These are phyloP conservation scores for Tupiocoris notatus DNA, from an alignment of 2,888 invertebrate genomes.

Conservation along the genomic window DNA sequence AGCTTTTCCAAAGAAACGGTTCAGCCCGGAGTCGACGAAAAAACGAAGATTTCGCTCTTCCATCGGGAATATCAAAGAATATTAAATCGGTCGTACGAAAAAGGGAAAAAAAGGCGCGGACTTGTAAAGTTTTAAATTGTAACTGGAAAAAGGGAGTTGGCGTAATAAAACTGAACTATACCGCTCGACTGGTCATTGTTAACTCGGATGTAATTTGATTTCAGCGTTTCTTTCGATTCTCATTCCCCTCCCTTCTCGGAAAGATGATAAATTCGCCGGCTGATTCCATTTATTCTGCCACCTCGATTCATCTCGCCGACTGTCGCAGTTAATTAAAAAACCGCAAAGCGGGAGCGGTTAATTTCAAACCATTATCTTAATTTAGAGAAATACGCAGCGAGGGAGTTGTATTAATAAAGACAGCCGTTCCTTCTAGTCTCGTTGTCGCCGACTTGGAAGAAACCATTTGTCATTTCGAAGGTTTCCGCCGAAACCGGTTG, in stretches of 20 bases:
- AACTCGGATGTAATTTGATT: constrained; percentile 36
- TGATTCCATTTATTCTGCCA: neutral
- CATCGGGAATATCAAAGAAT: neutral
- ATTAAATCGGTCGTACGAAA: neutral
- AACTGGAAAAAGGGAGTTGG: neutral
- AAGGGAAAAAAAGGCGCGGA: neutral
- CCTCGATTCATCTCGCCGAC: neutral
- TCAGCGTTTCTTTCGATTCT: constrained; percentile 15
- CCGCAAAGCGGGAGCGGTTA: constrained; percentile 38
- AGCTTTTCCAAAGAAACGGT: neutral
- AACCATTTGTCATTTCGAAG: neutral
- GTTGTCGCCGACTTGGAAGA: neutral
- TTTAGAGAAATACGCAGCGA: neutral
- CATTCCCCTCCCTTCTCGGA: neutral
- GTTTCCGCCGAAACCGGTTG: neutral
- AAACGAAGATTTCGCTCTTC: neutral
- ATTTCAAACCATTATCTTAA: constrained; percentile 44
- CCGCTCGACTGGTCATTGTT: constrained; percentile 40
- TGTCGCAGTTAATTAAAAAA: constrained; percentile 40
- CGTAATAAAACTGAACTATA: constrained; percentile 36
- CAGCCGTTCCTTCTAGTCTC: neutral
- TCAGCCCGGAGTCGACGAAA: neutral
- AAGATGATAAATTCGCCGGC: neutral
- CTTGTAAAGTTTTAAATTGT: neutral
- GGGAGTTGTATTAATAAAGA: neutral